Base-by-base conservation (phyloP, 1,140 invertebrate genomes). In the Microplitis demolitor region DNA sequence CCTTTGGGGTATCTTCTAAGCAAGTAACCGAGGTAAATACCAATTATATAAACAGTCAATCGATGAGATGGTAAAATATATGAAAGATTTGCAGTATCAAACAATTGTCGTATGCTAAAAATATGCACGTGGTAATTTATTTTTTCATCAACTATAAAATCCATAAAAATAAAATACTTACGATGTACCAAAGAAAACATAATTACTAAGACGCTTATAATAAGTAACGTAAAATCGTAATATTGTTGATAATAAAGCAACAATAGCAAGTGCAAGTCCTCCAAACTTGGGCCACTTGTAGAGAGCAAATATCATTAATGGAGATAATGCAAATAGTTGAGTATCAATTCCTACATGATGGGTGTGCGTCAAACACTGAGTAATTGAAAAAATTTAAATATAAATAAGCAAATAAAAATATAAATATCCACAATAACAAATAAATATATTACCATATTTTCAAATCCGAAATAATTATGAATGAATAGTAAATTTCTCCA, bases 331-430 rank as follows among this genome's bases (percentile, higher is more conserved):
- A 79, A 95, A 96, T 11, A 96, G 87, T 85, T 96, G 94, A 69
- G 93, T 95, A 78, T 97, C 95, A 77, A 96, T 95, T 8, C 94
- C 94, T 69, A 96, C 66, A 73, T 93, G 92, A 81, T 93, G 92
- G 0, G 91, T 93, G 68, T 93, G 91, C 0, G 91, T 92, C 14
- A 93, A 79, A 77, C 92, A 93, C 91, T 91, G 77, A 24, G 24
- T 34, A 88, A 89, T 56, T 77, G 61, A 56, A 72, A 76, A 16
- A 66, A 56, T 66, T 71, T 56, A 14, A 74, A 73, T 24, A 61
- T 71, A 39, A 70, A 77, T 72, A 67, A 53, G 61, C 50, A 37
- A 72, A 37, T 50, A 33, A 71, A 62, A 51, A 54, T 66, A 45
- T 58, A 67, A 69, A 54, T 35, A 39, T 61, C 37, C 14, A 3